Conservation (phyloP, 2,113 vertebrate species). For the Brachypteracias leptosomus region DNA sequence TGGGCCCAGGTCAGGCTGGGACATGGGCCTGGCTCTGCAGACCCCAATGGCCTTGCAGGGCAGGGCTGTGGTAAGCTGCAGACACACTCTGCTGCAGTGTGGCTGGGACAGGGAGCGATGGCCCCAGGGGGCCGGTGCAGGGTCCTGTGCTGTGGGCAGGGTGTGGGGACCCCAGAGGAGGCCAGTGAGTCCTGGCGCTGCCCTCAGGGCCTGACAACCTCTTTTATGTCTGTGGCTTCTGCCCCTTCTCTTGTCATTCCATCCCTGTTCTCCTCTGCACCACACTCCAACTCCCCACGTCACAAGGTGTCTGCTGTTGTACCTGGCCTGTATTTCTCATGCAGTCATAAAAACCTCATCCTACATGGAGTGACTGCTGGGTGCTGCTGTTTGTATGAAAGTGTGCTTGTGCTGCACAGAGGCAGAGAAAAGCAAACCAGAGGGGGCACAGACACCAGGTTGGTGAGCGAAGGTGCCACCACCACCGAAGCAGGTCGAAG, state of each 20-base stretch:
- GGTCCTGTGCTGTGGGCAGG: no score
- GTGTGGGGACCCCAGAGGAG: fast-evolving
- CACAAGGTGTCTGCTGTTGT: fast-evolving
- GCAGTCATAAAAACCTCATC: background rate
- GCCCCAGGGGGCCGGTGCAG: fast-evolving
- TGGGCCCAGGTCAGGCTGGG: background rate
- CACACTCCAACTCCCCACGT: fast-evolving
- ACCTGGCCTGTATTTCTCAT: background rate
- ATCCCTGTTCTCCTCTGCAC: fast-evolving
- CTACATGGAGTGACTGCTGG: background rate
- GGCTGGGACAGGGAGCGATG: background rate
- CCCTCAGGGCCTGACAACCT: background rate
- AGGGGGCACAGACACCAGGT: fast-evolving
- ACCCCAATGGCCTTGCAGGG: fast-evolving
- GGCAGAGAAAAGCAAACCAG: background rate
- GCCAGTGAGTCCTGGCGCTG: background rate
- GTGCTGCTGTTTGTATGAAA: background rate
- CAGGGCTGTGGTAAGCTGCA: background rate
- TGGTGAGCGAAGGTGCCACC: fast-evolving
- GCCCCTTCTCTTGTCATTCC: fast-evolving
- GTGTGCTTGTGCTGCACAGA: background rate
- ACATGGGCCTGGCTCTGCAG: background rate
- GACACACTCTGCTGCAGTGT: background rate
- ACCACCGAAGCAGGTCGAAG: fast-evolving
- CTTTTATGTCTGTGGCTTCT: fast-evolving